phyloP scores from a whole-genome alignment of 2,888 invertebrate genomes.

The Synanthedon myopaeformis region DNA sequence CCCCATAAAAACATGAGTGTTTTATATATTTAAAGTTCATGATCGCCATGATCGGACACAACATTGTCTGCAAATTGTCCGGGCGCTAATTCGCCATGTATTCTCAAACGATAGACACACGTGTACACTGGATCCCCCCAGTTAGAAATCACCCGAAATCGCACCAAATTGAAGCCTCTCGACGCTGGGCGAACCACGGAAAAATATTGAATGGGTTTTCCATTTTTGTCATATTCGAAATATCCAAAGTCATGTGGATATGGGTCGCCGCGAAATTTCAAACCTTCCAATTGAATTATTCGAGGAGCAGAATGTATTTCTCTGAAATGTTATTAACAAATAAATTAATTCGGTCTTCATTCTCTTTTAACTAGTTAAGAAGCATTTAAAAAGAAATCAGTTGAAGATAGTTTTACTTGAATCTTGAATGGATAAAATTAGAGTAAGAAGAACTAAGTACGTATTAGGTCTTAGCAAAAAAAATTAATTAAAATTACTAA shows the following conservation, averaged over 20 bases:
- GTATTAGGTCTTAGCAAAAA: no score
- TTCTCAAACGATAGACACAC: constrained; percentile 82
- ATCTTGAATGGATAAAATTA: no score
- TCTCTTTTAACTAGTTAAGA: no score
- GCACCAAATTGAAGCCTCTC: constrained; percentile 49
- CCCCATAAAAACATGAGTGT: no score
- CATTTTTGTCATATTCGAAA: constrained; percentile 70
- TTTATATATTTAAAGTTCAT: constrained; percentile 27
- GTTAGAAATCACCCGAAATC: constrained; percentile 68
- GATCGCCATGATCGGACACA: constrained; percentile 23
- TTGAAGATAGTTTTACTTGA: no score
- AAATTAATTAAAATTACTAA: no score
- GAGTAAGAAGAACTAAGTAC: no score
- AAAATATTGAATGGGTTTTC: constrained; percentile 66
- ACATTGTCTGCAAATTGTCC: constrained; percentile 14
- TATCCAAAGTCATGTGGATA: constrained; percentile 66
- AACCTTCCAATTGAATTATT: constrained; percentile 56
- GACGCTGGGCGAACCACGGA: no score
- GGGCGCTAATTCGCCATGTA: constrained; percentile 73
- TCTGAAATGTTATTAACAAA: constrained; percentile 17
- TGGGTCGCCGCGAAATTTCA: constrained; percentile 45
- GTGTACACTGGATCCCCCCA: no score
- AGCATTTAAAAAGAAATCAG: no score
- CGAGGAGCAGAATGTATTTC: constrained; percentile 61
- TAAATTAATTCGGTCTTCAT: no score